A percentile compares a stretch with the other conserved stretches of the same genome.
Evolutionary conservation across 2,113 vertebrate genomes (phyloP).

Genomic region (Pluvianellus socialis): DNA sequence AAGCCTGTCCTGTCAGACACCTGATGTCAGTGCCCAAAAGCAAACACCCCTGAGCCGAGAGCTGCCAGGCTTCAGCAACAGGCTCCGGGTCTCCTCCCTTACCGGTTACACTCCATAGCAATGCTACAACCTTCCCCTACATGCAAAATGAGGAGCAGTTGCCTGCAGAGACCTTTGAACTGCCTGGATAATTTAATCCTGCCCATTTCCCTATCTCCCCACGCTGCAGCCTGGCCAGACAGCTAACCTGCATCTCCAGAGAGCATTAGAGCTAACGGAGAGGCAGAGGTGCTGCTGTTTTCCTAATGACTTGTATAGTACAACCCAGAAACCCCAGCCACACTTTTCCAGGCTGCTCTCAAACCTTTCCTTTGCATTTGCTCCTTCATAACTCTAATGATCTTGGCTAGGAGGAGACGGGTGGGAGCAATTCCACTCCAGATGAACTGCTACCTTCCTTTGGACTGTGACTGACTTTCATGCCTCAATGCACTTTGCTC

Average conservation of each 20-base stretch:
- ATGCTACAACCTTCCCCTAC: not conserved
- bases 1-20: not conserved
- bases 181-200: not conserved
- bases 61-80: not conserved
- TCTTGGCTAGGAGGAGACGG: not conserved
- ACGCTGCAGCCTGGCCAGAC: not conserved
- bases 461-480: not conserved
- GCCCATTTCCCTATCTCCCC: not conserved
- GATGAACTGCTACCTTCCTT: not conserved
- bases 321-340: not conserved
- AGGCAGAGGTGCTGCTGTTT: not conserved
- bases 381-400: not conserved
- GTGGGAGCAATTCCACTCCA: not conserved
- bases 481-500: not conserved
- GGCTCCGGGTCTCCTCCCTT: not conserved
- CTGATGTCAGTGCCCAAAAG: not conserved
- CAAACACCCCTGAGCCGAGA: not conserved
- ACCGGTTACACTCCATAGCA: not conserved
- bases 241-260: not conserved
- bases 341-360: not conserved
- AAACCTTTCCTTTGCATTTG: not conserved
- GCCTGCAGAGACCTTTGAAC: not conserved
- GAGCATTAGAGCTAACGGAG: not conserved
- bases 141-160: not conserved
- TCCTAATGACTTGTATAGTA: not conserved